phyloP scores from a whole-genome alignment of 1,140 invertebrate species.

The Akabosia matsudoensis region DNA sequence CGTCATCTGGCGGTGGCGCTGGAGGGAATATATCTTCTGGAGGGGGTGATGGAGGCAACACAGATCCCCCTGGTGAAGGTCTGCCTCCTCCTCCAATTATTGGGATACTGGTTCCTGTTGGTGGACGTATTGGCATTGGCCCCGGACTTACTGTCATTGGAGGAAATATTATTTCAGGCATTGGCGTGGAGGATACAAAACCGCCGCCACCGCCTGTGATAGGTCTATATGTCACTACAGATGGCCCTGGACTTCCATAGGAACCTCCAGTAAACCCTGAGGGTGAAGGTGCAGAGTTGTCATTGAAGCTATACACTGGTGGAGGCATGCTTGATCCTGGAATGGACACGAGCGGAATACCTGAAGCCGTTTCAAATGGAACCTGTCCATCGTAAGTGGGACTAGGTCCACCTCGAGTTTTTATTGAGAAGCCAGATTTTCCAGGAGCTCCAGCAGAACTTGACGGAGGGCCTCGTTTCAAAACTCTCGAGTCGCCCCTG shows the following conservation, averaged over 20 bases:
- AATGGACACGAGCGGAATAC: not conserved
- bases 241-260: not conserved
- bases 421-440: not conserved
- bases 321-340: not conserved
- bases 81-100: conserved; percentile 34
- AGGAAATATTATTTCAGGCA: conserved; percentile 13
- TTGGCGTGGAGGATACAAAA: not conserved
- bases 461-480: not conserved
- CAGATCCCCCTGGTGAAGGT: not conserved
- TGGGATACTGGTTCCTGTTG: conserved; percentile 25
- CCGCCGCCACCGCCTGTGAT: not conserved
- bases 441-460: not conserved
- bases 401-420: not conserved
- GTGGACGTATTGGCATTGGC: not conserved
- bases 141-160: not conserved
- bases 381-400: not conserved
- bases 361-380: not conserved
- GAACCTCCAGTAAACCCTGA: not conserved
- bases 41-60: conserved; percentile 31
- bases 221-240: not conserved
- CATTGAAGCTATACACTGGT: conserved; percentile 1
- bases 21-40: conserved; percentile 23
- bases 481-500: conserved; percentile 1
- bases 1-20: conserved; percentile 23
- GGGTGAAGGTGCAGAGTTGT: not conserved